phyloP scores from a whole-genome alignment of 2,797 vertebrate species.

The Poeciliopsis infans region DNA sequence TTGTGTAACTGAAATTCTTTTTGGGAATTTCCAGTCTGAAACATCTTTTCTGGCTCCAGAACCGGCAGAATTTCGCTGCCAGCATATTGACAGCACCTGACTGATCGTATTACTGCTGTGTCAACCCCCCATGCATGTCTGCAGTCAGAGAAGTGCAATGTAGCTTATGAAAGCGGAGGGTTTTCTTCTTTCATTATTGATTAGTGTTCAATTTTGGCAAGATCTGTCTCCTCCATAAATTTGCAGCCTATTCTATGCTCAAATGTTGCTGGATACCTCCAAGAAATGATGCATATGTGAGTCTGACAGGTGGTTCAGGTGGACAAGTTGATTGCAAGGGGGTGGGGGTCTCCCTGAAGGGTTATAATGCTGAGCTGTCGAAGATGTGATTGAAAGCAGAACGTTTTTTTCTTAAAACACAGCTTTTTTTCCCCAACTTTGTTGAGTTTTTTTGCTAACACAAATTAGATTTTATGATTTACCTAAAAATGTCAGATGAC shows the following conservation, averaged over 20 bases:
- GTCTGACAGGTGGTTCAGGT: constrained; percentile 2
- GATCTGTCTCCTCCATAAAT: constrained; percentile 34
- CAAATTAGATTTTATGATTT: background rate
- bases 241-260: constrained; percentile 1
- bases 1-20: constrained; percentile 38
- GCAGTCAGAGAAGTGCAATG: constrained; percentile 46
- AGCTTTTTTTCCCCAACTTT: background rate
- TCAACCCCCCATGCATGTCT: constrained; percentile 51
- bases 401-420: background rate
- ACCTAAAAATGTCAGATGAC: background rate
- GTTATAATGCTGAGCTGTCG: background rate
- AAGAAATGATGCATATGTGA: constrained; percentile 5
- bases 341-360: background rate
- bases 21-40: constrained; percentile 61
- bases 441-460: background rate
- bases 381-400: background rate
- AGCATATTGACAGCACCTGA: constrained; percentile 60
- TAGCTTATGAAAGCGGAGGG: constrained; percentile 46
- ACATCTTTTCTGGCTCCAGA: constrained; percentile 54
- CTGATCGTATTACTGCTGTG: constrained; percentile 63
- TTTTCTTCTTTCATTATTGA: constrained; percentile 49
- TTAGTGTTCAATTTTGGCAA: constrained; percentile 47
- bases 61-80: constrained; percentile 51
- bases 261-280: constrained; percentile 10
- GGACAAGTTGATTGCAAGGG: background rate